These are phyloP conservation scores for Orientallactaga sibirica DNA, from an alignment of 2,797 vertebrate genomes.

Conservation along the genomic window DNA sequence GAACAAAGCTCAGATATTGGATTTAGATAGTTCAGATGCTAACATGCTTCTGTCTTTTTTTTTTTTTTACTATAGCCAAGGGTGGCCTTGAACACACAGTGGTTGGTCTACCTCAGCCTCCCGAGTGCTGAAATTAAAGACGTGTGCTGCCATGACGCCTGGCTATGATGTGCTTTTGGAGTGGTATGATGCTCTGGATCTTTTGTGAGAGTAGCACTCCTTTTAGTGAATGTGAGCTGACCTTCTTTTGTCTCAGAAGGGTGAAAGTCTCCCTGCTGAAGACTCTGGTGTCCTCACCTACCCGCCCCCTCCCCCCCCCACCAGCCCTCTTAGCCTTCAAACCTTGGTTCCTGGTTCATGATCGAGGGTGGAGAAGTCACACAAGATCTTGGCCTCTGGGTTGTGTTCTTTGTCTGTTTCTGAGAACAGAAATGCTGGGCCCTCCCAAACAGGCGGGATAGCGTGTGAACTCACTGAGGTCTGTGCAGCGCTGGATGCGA, in stretches of 20 bases:
- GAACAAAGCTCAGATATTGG: neutral
- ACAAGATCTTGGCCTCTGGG: neutral
- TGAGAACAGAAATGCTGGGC: constrained; percentile 52
- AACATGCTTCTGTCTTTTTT: neutral
- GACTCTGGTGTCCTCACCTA: neutral
- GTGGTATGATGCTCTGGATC: neutral
- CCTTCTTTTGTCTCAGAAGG: neutral
- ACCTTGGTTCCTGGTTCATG: neutral
- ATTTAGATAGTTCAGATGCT: neutral
- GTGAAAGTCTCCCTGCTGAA: neutral
- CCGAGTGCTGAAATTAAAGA: no score
- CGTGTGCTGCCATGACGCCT: no score
- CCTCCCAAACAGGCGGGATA: neutral
- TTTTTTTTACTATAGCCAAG: no score
- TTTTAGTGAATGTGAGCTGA: neutral
- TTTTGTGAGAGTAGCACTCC: neutral
- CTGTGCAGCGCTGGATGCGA: constrained; percentile 19
- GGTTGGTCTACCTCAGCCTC: no score
- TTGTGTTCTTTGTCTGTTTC: constrained; percentile 25
- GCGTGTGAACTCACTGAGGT: constrained; percentile 26
- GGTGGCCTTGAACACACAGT: no score
- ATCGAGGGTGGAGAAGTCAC: neutral
- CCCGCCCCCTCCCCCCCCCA: neutral
- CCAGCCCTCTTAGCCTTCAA: neutral
- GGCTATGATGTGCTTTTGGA: neutral